Percentiles rank a stretch among this genome's conserved stretches.
Conservation (phyloP, 2,888 invertebrate species). For the Cylloceria caligata region DNA sequence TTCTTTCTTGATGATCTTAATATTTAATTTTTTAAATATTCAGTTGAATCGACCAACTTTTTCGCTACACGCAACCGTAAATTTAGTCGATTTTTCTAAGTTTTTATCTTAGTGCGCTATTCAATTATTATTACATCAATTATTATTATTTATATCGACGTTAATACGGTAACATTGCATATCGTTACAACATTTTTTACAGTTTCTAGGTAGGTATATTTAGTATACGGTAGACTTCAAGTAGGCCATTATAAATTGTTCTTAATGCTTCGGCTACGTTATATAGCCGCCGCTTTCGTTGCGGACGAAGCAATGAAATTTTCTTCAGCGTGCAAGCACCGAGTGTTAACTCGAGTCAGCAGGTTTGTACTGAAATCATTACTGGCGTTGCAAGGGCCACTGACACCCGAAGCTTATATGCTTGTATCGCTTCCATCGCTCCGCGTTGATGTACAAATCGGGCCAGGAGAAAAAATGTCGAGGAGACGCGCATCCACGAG, state of each 20-base stretch:
- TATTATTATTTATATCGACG: too few relatives aligned
- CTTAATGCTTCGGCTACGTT: slow-evolving; percentile 54
- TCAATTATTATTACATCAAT: too few relatives aligned
- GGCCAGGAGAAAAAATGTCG: background rate
- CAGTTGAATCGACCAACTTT: too few relatives aligned
- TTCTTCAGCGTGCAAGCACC: slow-evolving; percentile 39
- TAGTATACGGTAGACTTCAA: slow-evolving; percentile 12
- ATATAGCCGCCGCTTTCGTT: slow-evolving; percentile 46
- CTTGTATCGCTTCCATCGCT: background rate
- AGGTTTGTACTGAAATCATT: slow-evolving; percentile 27
- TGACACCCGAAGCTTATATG: slow-evolving; percentile 44
- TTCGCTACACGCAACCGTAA: too few relatives aligned
- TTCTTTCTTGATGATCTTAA: too few relatives aligned
- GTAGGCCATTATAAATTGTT: slow-evolving; percentile 42
- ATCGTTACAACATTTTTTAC: background rate
- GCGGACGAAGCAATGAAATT: slow-evolving; percentile 31
- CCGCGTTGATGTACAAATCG: slow-evolving; percentile 16
- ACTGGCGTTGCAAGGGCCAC: slow-evolving; percentile 43
- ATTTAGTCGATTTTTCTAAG: too few relatives aligned
- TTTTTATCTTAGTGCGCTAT: too few relatives aligned
- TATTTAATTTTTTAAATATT: too few relatives aligned
- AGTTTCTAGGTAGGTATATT: background rate
- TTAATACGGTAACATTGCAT: background rate
- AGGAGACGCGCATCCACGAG: slow-evolving; percentile 15
- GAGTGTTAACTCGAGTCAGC: slow-evolving; percentile 41